A percentile compares a stretch with the other conserved stretches of the same genome.
phyloP scores from a whole-genome alignment of 2,113 vertebrate species.

The Corydoras sp. region DNA sequence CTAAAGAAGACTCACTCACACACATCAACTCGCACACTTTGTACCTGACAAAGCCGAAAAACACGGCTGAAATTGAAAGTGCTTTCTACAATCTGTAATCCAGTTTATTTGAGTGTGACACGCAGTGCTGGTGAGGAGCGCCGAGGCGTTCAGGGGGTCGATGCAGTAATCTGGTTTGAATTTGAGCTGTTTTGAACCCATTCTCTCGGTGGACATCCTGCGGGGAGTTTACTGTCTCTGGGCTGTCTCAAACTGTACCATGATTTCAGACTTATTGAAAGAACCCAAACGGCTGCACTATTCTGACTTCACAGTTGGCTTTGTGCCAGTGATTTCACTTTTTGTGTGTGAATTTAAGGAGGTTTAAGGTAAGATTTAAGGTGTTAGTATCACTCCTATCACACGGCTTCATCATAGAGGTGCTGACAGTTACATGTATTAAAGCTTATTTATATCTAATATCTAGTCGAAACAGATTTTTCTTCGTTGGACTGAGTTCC shows the following conservation, averaged over 20 bases:
- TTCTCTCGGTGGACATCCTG: conserved; percentile 33
- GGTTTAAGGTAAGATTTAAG: not conserved
- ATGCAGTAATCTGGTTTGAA: conserved; percentile 18
- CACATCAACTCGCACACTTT: conserved; percentile 1
- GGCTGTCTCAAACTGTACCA: conserved; percentile 10
- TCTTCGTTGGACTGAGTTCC: conserved; percentile 44
- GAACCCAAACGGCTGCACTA: conserved; percentile 15
- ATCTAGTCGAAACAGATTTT: conserved; percentile 44
- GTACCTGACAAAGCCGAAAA: not conserved
- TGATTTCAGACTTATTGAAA: conserved; percentile 24
- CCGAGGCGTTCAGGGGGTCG: conserved; percentile 3
- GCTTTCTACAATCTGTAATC: conserved; percentile 3
- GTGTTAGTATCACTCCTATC: not conserved
- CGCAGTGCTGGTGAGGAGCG: not conserved
- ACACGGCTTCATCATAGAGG: too few relatives aligned
- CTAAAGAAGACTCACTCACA: conserved; percentile 1
- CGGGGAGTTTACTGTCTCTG: conserved; percentile 29
- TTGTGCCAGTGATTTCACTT: conserved; percentile 10
- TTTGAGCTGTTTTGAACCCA: conserved; percentile 28
- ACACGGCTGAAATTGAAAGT: not conserved
- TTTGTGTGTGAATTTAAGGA: conserved; percentile 3
- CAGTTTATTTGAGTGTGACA: not conserved
- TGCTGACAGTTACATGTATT: too few relatives aligned
- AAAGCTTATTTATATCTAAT: too few relatives aligned
- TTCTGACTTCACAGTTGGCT: conserved; percentile 11